Percentiles rank a stretch among this genome's conserved stretches.
Evolutionary conservation across 2,113 vertebrate genomes (phyloP).

Genomic region (Prietella phreatophila): DNA sequence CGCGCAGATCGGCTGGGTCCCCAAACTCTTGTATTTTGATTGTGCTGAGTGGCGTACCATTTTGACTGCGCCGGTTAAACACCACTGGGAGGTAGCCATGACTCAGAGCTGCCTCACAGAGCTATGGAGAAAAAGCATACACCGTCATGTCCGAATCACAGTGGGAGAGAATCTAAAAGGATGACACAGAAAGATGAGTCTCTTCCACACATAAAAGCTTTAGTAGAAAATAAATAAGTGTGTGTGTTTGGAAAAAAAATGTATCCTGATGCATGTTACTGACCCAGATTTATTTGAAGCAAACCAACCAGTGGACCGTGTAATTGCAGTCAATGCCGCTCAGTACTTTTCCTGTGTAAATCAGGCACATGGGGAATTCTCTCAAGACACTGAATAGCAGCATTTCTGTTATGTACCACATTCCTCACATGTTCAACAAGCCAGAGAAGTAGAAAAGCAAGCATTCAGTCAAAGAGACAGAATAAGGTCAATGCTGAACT

Average conservation of each 20-base stretch:
- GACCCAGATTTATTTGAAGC: conserved; percentile 12
- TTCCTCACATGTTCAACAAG: conserved; percentile 43
- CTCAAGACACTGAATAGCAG: conserved; percentile 28
- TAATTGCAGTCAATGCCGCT: neutral
- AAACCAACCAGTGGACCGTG: neutral
- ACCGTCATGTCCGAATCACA: neutral
- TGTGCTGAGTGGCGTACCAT: conserved; percentile 79
- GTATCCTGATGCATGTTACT: neutral
- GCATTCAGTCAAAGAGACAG: neutral
- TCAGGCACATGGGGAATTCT: conserved; percentile 47
- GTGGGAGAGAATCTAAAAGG: neutral
- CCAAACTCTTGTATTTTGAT: conserved; percentile 81
- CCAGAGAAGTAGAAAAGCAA: conserved; percentile 10
- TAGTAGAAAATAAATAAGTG: conserved; percentile 11
- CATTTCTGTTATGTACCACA: conserved; percentile 17
- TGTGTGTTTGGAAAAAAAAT: neutral
- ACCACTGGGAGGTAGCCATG: conserved; percentile 79
- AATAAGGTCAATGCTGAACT: neutral
- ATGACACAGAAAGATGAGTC: conserved; percentile 25
- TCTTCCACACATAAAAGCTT: conserved; percentile 25
- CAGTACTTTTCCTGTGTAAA: conserved; percentile 34
- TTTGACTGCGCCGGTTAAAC: conserved; percentile 84
- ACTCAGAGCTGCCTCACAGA: conserved; percentile 74
- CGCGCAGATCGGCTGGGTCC: conserved; percentile 77
- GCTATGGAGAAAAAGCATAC: conserved; percentile 58